These are phyloP conservation scores for Cottus gobio DNA, from an alignment of 2,113 vertebrate genomes.

Conservation along the genomic window DNA sequence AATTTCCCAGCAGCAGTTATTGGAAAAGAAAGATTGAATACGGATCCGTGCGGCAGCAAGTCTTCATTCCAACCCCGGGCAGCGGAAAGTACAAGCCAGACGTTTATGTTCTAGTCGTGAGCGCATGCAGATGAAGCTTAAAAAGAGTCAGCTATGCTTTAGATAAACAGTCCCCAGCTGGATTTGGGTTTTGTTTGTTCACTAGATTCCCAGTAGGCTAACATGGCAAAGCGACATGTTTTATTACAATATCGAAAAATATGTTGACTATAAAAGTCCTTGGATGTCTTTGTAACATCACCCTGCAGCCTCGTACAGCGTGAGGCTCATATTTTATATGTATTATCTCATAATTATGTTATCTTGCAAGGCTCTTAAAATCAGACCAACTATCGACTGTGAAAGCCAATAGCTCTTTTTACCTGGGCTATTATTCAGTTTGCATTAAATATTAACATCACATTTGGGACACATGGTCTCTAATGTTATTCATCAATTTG, in stretches of 20 bases:
- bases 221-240: neutral
- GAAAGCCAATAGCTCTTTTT: neutral
- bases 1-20: slow-evolving; percentile 22
- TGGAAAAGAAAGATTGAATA: neutral
- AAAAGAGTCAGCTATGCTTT: neutral
- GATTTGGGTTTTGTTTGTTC: slow-evolving; percentile 1
- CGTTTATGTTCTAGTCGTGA: slow-evolving; percentile 16
- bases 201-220: neutral
- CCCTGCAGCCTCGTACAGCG: neutral
- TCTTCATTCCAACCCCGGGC: slow-evolving; percentile 1
- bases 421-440: neutral
- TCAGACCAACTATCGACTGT: neutral
- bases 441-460: slow-evolving; percentile 27
- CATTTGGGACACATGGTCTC: slow-evolving; percentile 10
- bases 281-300: slow-evolving; percentile 1
- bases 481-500: slow-evolving; percentile 35
- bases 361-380: neutral
- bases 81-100: neutral
- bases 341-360: neutral
- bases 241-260: neutral
- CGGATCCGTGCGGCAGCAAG: neutral
- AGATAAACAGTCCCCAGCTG: neutral
- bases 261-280: neutral
- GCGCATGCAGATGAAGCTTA: neutral
- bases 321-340: neutral